These are phyloP conservation scores for Helarctos malayanus DNA, from an alignment of 2,797 vertebrate species.

Conservation along the genomic window DNA sequence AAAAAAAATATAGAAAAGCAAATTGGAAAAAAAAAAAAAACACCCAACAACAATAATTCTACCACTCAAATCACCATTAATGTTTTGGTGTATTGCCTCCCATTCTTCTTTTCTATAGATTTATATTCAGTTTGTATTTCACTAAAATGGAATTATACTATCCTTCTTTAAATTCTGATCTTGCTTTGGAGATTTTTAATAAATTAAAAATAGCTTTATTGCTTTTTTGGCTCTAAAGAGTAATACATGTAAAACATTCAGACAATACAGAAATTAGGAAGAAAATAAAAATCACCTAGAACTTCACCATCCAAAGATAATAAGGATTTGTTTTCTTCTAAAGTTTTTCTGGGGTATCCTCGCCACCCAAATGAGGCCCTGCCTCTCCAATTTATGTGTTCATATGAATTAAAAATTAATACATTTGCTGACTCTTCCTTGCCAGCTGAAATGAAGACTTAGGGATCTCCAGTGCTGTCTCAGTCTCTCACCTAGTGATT, in stretches of 20 bases:
- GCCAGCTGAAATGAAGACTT: background rate
- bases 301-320: background rate
- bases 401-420: background rate
- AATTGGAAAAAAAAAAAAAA: background rate
- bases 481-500: background rate
- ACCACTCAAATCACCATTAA: background rate
- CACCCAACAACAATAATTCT: background rate
- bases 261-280: background rate
- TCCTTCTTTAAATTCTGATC: background rate
- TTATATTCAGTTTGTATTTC: slow-evolving; percentile 37
- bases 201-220: slow-evolving; percentile 34
- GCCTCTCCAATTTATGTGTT: background rate
- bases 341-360: background rate
- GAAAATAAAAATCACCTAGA: slow-evolving; percentile 51
- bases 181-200: slow-evolving; percentile 38
- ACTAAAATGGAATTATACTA: background rate
- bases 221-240: background rate
- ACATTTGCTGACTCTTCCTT: background rate
- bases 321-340: slow-evolving; percentile 7
- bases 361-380: background rate
- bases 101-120: background rate
- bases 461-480: background rate
- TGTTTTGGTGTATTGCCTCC: background rate
- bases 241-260: slow-evolving; percentile 26
- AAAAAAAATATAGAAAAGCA: background rate